These are phyloP conservation scores for Mylabris sibirica DNA, from an alignment of 2,888 invertebrate genomes.

Conservation along the genomic window DNA sequence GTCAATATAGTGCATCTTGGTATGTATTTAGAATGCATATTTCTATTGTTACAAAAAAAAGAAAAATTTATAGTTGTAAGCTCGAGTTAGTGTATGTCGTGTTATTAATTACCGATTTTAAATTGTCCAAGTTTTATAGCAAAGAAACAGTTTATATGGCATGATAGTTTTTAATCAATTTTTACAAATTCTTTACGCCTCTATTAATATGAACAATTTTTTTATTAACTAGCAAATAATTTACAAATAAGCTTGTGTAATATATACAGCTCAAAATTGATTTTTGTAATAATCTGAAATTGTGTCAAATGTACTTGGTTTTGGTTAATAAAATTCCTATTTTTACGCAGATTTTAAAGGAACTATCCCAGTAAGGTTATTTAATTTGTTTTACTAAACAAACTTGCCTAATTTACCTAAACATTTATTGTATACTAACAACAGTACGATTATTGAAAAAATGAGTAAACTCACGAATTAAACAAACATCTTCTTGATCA, in stretches of 20 bases:
- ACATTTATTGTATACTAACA: background rate
- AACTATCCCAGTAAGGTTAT: background rate
- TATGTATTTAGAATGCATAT: background rate
- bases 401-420: background rate
- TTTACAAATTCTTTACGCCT: background rate
- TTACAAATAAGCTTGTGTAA: constrained; percentile 17
- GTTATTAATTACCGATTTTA: background rate
- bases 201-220: background rate
- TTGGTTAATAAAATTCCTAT: constrained; percentile 41
- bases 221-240: constrained; percentile 31
- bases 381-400: background rate
- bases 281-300: constrained; percentile 4
- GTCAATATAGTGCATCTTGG: constrained; percentile 16
- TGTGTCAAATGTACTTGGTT: constrained; percentile 34
- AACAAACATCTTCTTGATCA: constrained; percentile 65
- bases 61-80: background rate
- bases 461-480: background rate
- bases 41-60: constrained; percentile 7
- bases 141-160: background rate
- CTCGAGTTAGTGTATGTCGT: background rate
- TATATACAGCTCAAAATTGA: constrained; percentile 10
- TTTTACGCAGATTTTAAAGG: constrained; percentile 26
- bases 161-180: background rate
- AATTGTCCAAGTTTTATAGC: background rate
- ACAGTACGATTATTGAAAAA: background rate